Percentiles rank a stretch among this genome's conserved stretches.
phyloP scores from a whole-genome alignment of 2,888 invertebrate genomes.

The Agriotes lineatus region DNA sequence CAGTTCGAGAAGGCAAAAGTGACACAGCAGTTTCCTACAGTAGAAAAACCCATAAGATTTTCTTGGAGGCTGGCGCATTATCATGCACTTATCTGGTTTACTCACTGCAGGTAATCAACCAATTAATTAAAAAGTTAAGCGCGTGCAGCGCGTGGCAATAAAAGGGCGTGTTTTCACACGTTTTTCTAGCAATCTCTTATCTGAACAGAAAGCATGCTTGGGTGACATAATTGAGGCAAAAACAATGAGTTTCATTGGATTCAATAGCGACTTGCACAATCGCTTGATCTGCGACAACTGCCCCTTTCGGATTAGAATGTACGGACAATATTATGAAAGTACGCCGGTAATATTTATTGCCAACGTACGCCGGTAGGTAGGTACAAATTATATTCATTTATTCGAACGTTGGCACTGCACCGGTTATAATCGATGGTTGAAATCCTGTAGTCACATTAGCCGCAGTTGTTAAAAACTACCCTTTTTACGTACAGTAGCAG shows the following conservation, averaged over 20 bases:
- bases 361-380: not conserved
- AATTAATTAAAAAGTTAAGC: not conserved
- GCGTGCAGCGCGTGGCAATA: not conserved
- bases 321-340: conserved; percentile 19
- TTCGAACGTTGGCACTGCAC: not conserved
- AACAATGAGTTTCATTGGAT: not conserved
- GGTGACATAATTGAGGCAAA: not conserved
- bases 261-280: conserved; percentile 16
- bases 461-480: too few species aligned
- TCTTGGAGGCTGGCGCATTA: not conserved
- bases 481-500: too few species aligned
- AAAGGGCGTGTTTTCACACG: conserved; percentile 13
- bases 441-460: too few species aligned
- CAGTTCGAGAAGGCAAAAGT: not conserved
- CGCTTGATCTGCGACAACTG: conserved; percentile 6
- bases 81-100: not conserved
- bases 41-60: not conserved
- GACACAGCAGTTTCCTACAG: not conserved
- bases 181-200: not conserved
- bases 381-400: conserved; percentile 20
- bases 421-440: too few species aligned
- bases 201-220: not conserved
- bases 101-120: not conserved
- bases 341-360: not conserved
- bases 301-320: conserved; percentile 22